Conservation (phyloP, 1,140 invertebrate genomes). For the Stegodyphus dumicola region DNA sequence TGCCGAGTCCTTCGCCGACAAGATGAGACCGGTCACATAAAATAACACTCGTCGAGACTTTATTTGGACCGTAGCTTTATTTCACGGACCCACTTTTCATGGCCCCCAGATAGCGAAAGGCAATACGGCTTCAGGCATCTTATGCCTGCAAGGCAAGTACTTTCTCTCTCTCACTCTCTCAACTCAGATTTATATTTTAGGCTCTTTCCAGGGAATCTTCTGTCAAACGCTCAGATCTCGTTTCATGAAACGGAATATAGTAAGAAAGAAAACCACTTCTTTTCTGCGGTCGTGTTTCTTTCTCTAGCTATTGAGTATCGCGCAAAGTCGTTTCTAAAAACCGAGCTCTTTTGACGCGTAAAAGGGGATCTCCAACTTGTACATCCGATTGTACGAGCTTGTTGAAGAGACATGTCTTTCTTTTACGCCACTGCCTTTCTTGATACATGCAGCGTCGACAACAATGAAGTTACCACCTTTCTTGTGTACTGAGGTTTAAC, state of each 20-base stretch:
- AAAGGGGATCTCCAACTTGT: neutral
- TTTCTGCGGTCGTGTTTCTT: no score
- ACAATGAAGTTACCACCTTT: neutral
- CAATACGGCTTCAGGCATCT: neutral
- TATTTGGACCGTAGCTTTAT: conserved; percentile 8
- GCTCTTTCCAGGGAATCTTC: neutral
- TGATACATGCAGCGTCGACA: neutral
- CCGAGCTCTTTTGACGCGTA: neutral
- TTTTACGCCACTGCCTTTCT: no score
- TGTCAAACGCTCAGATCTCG: neutral
- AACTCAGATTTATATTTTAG: neutral
- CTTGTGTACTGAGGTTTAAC: neutral
- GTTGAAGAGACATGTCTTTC: no score
- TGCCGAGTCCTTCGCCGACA: neutral
- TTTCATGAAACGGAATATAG: neutral
- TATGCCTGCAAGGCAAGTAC: conserved; percentile 1
- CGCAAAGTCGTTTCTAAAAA: neutral
- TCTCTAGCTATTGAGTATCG: neutral
- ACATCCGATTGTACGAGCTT: neutral
- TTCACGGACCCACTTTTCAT: neutral
- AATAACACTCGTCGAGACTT: conserved; percentile 5
- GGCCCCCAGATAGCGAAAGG: conserved; percentile 1
- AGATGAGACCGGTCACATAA: conserved; percentile 9
- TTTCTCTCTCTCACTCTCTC: neutral
- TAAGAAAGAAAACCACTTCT: no score